Conservation (phyloP, 2,113 vertebrate species). For the Aramus guarauna region DNA sequence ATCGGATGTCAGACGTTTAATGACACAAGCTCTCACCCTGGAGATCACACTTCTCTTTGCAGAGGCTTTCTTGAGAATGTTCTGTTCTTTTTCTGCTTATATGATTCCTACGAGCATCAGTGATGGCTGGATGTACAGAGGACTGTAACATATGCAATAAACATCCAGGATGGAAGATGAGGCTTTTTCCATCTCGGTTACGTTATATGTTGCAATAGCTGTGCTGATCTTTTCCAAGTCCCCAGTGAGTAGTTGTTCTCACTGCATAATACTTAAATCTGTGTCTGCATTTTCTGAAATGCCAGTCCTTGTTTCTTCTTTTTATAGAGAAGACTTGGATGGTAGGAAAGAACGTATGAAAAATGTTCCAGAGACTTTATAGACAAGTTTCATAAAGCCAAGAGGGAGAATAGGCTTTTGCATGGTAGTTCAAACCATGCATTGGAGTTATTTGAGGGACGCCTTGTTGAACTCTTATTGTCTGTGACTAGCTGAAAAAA, state of each 20-base stretch:
- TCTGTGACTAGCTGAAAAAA: neutral
- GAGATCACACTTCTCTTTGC: neutral
- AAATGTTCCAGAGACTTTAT: neutral
- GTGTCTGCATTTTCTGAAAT: neutral
- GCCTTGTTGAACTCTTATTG: neutral
- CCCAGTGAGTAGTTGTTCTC: neutral
- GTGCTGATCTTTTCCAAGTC: neutral
- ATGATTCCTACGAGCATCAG: neutral
- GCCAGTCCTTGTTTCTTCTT: neutral
- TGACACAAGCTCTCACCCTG: neutral
- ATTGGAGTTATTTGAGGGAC: neutral
- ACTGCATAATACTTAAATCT: neutral
- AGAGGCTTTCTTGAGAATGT: conserved; percentile 17
- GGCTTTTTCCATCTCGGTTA: neutral
- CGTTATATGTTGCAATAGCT: neutral
- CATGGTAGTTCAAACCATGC: neutral
- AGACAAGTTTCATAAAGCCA: neutral
- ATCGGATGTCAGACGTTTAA: neutral
- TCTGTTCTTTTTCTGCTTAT: conserved; percentile 22
- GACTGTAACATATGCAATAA: neutral
- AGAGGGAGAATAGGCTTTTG: neutral
- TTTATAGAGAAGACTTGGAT: neutral
- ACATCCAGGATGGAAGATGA: neutral
- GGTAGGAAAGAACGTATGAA: neutral
- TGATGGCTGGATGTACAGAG: neutral